Base-by-base conservation (phyloP, 2,113 vertebrate genomes). In the Rhegmatorhina hoffmannsi region DNA sequence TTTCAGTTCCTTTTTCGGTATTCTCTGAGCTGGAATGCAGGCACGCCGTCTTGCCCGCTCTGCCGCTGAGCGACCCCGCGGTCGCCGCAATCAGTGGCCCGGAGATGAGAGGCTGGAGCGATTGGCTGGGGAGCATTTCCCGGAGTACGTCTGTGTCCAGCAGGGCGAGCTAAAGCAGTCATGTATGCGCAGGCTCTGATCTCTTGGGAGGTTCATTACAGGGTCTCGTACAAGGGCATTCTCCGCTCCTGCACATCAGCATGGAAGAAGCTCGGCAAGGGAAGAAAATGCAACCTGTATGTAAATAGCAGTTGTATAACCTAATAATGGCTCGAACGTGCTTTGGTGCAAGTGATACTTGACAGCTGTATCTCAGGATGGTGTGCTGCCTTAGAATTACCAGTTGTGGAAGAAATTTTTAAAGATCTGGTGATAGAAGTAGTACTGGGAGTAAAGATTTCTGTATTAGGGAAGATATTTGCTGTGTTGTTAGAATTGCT, bases 241-340 rank as follows among this genome's bases (percentile, higher is more conserved):
- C 67, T 91, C 84, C 2, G 5, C 58, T 47, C 25, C 34, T 91
- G 82, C 84, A 49, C 90, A 92, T 89, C 89, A 55, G 86, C 81
- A 98, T 98, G 98, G 98, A 98, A 86, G 94, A 90, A 95, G 94
- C 94, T 89, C 84, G 8, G n/a, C 96, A 89, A 82, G 97, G 97
- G 87, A 98, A 90, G 96, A 98, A 97, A 90, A 96, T 96, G 93
- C 95, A 97, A 58, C 95, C 70, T 93, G 98, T 98, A 98, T 82
- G 98, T 98, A 97, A 40, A 84, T n/a, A 64, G 60, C 90, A 90
- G 76, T 79, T 36, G 21, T 56, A 8, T 84, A 73, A 25, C 14
- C 46, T 85, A 52, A 9, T 44, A n/a, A 50, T 19, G 68, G 81
- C 56, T 69, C 0, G 0, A 60, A 17, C 24, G 50, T 67, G 85